These are phyloP conservation scores for Tenthredo notha DNA, from an alignment of 2,888 invertebrate species.

Conservation along the genomic window DNA sequence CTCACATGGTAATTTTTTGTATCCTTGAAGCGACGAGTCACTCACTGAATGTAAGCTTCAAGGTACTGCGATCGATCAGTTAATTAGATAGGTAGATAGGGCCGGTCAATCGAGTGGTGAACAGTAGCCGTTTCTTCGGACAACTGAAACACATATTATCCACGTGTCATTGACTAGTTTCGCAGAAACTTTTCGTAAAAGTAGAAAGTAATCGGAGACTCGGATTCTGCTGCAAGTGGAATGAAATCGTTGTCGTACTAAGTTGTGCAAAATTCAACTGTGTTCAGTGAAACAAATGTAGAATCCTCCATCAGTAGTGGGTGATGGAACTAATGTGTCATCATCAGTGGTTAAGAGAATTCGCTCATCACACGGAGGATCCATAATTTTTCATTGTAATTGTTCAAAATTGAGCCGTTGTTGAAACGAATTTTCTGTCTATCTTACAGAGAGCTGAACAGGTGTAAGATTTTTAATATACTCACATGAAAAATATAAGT, in stretches of 20 bases:
- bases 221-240: not conserved
- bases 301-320: constrained; percentile 60
- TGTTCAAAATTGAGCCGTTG: not conserved
- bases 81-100: not conserved
- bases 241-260: not conserved
- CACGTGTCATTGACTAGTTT: not conserved
- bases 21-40: not conserved
- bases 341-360: constrained; percentile 46
- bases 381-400: not conserved
- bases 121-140: not conserved
- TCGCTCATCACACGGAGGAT: constrained; percentile 43
- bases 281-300: constrained; percentile 58
- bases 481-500: constrained; percentile 48
- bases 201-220: not conserved
- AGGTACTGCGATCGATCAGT: not conserved
- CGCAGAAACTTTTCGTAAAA: not conserved
- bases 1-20: not conserved
- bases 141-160: constrained; percentile 19
- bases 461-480: constrained; percentile 11
- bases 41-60: not conserved
- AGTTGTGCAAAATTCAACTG: not conserved
- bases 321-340: constrained; percentile 44
- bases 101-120: not conserved
- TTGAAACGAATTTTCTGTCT: not conserved
- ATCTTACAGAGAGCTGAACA: not conserved